Evolutionary conservation across 2,888 invertebrate species (phyloP).

Genomic region (Andrena bucephala): DNA sequence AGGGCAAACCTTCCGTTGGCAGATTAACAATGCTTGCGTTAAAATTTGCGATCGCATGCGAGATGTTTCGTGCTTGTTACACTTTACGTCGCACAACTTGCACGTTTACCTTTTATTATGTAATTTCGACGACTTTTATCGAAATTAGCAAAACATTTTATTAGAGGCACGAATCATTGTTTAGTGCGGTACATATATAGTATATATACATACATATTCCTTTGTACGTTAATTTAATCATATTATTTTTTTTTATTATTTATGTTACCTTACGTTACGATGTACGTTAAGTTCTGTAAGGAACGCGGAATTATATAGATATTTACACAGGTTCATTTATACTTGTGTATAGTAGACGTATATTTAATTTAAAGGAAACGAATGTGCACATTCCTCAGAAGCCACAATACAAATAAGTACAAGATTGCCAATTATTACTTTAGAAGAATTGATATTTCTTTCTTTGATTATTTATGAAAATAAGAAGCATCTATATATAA

Average conservation of each 20-base stretch:
- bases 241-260: slow-evolving; percentile 36
- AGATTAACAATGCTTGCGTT: slow-evolving; percentile 45
- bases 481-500: slow-evolving; percentile 61
- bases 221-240: slow-evolving; percentile 32
- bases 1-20: slow-evolving; percentile 5
- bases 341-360: slow-evolving; percentile 26
- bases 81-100: slow-evolving; percentile 45
- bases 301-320: slow-evolving; percentile 35
- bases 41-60: slow-evolving; percentile 50
- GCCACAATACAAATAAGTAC: slow-evolving; percentile 80
- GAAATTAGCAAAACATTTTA: slow-evolving; percentile 37
- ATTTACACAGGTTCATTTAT: slow-evolving; percentile 53
- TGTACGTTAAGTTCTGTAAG: slow-evolving; percentile 30
- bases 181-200: slow-evolving; percentile 32
- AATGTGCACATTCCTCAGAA: slow-evolving; percentile 84
- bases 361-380: slow-evolving; percentile 67
- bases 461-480: slow-evolving; percentile 77
- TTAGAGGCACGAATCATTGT: slow-evolving; percentile 30
- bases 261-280: slow-evolving; percentile 38
- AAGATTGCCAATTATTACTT: slow-evolving; percentile 83
- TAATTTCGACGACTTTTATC: slow-evolving; percentile 34
- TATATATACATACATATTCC: slow-evolving; percentile 22
- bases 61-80: slow-evolving; percentile 44
- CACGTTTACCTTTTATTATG: slow-evolving; percentile 40
- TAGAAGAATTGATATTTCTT: slow-evolving; percentile 76